A percentile compares a stretch with the other conserved stretches of the same genome.
phyloP scores from a whole-genome alignment of 2,113 vertebrate genomes.

The Cranoglanis bouderius region DNA sequence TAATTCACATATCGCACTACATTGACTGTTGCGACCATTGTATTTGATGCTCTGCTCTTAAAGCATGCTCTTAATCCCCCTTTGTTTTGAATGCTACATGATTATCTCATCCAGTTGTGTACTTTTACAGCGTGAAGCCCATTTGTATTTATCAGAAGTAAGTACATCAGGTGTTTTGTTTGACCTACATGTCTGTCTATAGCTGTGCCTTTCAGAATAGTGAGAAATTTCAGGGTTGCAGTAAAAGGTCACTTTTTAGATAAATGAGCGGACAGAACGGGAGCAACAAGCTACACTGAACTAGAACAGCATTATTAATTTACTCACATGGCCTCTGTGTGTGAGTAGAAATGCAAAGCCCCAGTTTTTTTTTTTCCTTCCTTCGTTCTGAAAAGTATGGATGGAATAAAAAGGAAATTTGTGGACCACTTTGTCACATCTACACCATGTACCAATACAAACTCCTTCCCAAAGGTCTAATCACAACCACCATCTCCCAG shows the following conservation, averaged over 20 bases:
- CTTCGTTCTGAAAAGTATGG: background rate
- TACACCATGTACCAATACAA: background rate
- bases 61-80: background rate
- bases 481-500: background rate
- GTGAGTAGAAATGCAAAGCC: conserved; percentile 11
- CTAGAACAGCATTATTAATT: conserved; percentile 56
- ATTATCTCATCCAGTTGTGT: background rate
- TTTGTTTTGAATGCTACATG: background rate
- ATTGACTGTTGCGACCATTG: background rate
- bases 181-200: conserved; percentile 22
- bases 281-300: conserved; percentile 59
- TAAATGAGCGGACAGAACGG: conserved; percentile 56
- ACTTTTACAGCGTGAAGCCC: background rate
- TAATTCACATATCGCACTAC: conserved; percentile 39
- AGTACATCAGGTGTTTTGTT: background rate
- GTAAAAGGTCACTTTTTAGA: conserved; percentile 40
- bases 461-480: background rate
- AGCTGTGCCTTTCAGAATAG: background rate
- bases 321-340: conserved; percentile 36
- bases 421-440: background rate
- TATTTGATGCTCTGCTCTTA: background rate
- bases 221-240: background rate
- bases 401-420: conserved; percentile 11
- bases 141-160: conserved; percentile 11
- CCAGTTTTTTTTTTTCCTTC: background rate